phyloP scores from a whole-genome alignment of 2,113 vertebrate genomes.

The Corydoras maculifer region DNA sequence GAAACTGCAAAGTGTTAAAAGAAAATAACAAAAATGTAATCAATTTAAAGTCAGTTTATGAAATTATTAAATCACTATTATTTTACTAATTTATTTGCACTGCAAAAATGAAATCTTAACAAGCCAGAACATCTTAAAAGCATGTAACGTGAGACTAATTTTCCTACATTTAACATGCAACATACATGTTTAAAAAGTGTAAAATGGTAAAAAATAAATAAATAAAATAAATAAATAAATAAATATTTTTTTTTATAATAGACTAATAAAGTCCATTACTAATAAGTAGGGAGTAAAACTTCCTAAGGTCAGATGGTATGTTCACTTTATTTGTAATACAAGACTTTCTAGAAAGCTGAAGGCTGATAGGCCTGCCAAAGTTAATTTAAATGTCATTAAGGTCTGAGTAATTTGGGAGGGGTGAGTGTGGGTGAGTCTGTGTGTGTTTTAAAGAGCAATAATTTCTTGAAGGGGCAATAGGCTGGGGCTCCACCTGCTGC shows the following conservation, averaged over 20 bases:
- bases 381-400: slow-evolving; percentile 75
- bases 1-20: too few species aligned
- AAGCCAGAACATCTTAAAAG: too few species aligned
- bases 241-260: too few species aligned
- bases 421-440: slow-evolving; percentile 12
- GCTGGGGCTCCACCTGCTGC: slow-evolving; percentile 68
- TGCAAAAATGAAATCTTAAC: too few species aligned
- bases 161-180: too few species aligned
- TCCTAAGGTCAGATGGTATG: slow-evolving; percentile 60
- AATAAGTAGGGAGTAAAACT: slow-evolving; percentile 36
- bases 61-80: too few species aligned
- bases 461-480: slow-evolving; percentile 34
- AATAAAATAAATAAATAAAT: not conserved
- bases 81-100: too few species aligned
- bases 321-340: slow-evolving; percentile 62
- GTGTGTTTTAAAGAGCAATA: slow-evolving; percentile 27
- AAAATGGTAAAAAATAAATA: not conserved
- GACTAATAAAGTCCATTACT: slow-evolving; percentile 6
- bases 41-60: too few species aligned
- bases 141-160: too few species aligned
- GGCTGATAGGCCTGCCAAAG: slow-evolving; percentile 55
- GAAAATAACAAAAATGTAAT: too few species aligned
- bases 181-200: not conserved
- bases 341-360: slow-evolving; percentile 52
- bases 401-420: slow-evolving; percentile 40